phyloP scores from a whole-genome alignment of 2,113 vertebrate genomes.

The Psittacus erithacus region DNA sequence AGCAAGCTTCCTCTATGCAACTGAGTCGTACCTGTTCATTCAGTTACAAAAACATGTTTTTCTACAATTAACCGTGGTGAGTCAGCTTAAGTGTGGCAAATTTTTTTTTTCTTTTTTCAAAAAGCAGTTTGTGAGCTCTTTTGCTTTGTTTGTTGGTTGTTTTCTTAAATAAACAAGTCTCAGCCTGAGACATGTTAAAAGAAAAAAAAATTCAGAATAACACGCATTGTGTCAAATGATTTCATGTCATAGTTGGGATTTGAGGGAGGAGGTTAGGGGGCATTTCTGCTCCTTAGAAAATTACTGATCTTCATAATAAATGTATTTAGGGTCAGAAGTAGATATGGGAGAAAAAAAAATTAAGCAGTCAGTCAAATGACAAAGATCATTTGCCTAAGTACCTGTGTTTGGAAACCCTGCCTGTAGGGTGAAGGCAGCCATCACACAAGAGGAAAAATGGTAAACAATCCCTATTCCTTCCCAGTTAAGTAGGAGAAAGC shows the following conservation, averaged over 20 bases:
- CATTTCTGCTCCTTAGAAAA: neutral
- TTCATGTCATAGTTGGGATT: neutral
- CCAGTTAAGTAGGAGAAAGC: neutral
- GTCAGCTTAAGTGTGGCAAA: neutral
- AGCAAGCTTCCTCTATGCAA: accelerated
- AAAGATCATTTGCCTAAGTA: neutral
- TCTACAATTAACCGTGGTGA: neutral
- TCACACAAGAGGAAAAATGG: neutral
- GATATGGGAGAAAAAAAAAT: neutral
- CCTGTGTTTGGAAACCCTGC: neutral
- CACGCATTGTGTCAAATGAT: neutral
- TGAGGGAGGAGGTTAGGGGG: accelerated
- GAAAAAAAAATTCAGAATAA: neutral
- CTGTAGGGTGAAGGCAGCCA: neutral
- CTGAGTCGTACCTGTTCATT: conserved; percentile 2
- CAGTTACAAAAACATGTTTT: neutral
- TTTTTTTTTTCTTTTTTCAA: neutral
- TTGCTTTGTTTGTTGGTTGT: neutral
- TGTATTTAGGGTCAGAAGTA: neutral
- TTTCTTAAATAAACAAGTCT: neutral
- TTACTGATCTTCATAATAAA: neutral
- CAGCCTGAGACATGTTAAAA: neutral
- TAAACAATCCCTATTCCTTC: neutral
- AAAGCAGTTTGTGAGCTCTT: neutral
- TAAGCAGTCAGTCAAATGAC: neutral